Conservation (phyloP, 2,888 invertebrate genomes). For the Agrenia bidenticulata region DNA sequence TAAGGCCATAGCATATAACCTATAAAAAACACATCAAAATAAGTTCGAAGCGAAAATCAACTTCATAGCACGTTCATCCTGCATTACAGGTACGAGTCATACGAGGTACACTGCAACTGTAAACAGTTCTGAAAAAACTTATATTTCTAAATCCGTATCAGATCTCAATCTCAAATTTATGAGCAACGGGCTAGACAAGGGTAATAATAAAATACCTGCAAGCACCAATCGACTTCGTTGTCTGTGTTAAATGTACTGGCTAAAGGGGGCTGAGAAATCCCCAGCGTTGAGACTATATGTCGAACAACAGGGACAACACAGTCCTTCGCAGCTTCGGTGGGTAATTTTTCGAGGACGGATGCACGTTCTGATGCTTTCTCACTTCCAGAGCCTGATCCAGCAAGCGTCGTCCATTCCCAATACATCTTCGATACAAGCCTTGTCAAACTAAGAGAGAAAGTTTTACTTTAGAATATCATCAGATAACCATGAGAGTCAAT, state of each 20-base stretch:
- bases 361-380: constrained; percentile 60
- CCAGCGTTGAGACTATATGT: constrained; percentile 70
- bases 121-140: no score
- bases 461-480: no score
- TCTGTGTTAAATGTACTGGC: constrained; percentile 81
- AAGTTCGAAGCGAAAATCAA: background rate
- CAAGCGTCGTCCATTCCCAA: constrained; percentile 77
- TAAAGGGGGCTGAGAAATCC: constrained; percentile 74
- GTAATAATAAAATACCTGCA: constrained; percentile 63
- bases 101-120: no score
- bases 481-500: no score
- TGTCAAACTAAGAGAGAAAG: no score
- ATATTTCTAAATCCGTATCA: background rate
- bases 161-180: no score
- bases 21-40: constrained; percentile 66
- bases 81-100: no score
- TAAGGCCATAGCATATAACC: constrained; percentile 90
- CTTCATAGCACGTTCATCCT: no score
- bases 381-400: constrained; percentile 62
- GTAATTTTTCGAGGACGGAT: constrained; percentile 77
- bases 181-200: no score
- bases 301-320: constrained; percentile 78
- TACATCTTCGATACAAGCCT: constrained; percentile 73
- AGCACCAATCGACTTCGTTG: constrained; percentile 66
- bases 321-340: constrained; percentile 70